These are phyloP conservation scores for Hipposideros armiger DNA, from an alignment of 2,113 vertebrate genomes.

Conservation along the genomic window DNA sequence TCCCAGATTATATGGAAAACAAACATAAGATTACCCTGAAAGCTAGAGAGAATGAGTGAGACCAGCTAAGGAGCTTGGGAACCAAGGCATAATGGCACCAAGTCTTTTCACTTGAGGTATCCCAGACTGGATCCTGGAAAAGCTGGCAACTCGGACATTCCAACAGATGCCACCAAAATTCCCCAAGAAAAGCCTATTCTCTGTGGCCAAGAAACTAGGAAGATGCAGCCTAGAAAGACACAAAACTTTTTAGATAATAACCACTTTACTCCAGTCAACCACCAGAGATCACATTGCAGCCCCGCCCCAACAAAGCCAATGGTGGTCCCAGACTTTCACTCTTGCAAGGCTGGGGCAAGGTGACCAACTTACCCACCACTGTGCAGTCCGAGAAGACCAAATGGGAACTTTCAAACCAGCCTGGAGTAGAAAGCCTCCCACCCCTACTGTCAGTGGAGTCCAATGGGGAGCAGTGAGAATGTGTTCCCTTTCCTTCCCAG, in stretches of 20 bases:
- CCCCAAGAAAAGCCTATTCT: background rate
- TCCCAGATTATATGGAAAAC: background rate
- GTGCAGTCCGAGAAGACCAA: background rate
- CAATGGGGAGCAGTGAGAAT: too few species aligned
- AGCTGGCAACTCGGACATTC: background rate
- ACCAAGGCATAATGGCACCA: background rate
- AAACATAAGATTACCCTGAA: background rate
- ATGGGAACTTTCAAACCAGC: background rate
- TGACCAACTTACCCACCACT: background rate
- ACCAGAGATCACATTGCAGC: background rate
- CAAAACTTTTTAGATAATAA: background rate
- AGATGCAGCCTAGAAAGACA: background rate
- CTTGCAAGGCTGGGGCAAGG: background rate
- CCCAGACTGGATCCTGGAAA: background rate
- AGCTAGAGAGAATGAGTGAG: background rate
- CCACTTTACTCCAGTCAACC: background rate
- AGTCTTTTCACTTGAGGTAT: background rate
- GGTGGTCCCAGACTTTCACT: accelerated
- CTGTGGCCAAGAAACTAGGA: background rate
- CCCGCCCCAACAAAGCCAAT: background rate
- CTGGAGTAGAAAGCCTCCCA: background rate
- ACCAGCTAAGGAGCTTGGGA: accelerated
- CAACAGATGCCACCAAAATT: background rate
- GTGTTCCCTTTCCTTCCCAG: background rate
- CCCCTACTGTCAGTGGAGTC: background rate